phyloP scores from a whole-genome alignment of 2,888 invertebrate genomes.

The Alsophila aescularia region DNA sequence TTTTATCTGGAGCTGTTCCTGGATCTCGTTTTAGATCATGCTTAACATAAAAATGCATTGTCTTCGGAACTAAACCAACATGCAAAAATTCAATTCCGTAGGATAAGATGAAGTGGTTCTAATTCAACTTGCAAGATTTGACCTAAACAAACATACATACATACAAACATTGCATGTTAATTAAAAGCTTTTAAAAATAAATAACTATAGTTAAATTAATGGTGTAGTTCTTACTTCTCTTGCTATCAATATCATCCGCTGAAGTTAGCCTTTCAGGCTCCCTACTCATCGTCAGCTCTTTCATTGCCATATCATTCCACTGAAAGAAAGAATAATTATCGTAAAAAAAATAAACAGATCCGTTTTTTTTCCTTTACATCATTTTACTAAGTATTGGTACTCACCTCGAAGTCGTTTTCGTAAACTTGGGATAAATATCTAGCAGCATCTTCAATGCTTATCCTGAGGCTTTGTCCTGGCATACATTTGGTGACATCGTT shows the following conservation, averaged over 20 bases:
- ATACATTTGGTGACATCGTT: constrained; percentile 82
- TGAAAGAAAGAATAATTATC: constrained; percentile 38
- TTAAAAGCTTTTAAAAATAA: no score
- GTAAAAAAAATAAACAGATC: background rate
- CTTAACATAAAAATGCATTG: no score
- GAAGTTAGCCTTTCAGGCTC: constrained; percentile 51
- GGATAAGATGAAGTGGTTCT: no score
- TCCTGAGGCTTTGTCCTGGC: constrained; percentile 83
- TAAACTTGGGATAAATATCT: constrained; percentile 69
- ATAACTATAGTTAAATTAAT: background rate
- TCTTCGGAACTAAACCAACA: no score
- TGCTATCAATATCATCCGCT: constrained; percentile 50
- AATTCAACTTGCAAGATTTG: no score
- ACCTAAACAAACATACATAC: no score
- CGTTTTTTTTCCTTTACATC: background rate
- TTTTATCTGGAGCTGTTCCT: no score
- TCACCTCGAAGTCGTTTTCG: constrained; percentile 74
- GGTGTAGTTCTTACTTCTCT: constrained; percentile 56
- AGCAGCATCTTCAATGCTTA: constrained; percentile 72
- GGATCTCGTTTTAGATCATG: no score
- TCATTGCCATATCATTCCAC: constrained; percentile 59
- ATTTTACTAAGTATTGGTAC: constrained; percentile 7
- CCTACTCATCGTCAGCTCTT: constrained; percentile 46
- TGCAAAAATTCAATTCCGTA: no score
- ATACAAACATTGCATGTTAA: no score